phyloP scores from a whole-genome alignment of 2,797 vertebrate genomes.

The Lagodon rhomboides region DNA sequence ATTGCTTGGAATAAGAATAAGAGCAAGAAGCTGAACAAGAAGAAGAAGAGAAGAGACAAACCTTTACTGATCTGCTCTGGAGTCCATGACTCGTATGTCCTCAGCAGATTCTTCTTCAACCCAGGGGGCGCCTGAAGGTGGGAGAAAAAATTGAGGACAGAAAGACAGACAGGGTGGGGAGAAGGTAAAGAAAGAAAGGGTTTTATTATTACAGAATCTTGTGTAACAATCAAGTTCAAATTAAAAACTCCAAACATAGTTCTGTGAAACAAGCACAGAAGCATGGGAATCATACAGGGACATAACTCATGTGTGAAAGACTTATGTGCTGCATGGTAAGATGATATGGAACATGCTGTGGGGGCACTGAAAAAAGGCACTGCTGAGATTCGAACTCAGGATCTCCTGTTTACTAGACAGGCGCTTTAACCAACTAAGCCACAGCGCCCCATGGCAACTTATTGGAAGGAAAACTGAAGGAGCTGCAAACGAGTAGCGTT shows the following conservation, averaged over 20 bases:
- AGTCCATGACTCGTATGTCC: conserved; percentile 97
- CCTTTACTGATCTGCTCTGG: conserved; percentile 94
- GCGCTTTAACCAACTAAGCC: conserved; percentile 19
- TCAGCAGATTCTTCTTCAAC: conserved; percentile 95
- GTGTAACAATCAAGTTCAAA: background rate
- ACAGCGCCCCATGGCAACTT: accelerated
- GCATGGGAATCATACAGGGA: background rate
- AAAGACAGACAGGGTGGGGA: background rate
- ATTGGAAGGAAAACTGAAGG: too few relatives aligned
- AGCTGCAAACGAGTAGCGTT: background rate
- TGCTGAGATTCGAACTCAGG: conserved; percentile 19
- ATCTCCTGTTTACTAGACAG: conserved; percentile 23
- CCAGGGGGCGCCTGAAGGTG: conserved; percentile 92
- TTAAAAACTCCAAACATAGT: background rate
- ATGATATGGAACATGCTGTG: background rate
- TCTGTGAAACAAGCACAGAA: background rate
- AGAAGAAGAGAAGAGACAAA: conserved; percentile 9
- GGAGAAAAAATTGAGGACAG: conserved; percentile 3
- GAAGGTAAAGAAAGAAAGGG: background rate
- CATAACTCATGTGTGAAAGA: background rate
- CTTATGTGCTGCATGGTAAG: background rate
- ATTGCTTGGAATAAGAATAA: background rate
- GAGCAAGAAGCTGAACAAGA: background rate
- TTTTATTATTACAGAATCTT: background rate
- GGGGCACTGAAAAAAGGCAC: conserved; percentile 8